Base-by-base conservation (phyloP, 2,113 vertebrate genomes). In the Bos indicus region DNA sequence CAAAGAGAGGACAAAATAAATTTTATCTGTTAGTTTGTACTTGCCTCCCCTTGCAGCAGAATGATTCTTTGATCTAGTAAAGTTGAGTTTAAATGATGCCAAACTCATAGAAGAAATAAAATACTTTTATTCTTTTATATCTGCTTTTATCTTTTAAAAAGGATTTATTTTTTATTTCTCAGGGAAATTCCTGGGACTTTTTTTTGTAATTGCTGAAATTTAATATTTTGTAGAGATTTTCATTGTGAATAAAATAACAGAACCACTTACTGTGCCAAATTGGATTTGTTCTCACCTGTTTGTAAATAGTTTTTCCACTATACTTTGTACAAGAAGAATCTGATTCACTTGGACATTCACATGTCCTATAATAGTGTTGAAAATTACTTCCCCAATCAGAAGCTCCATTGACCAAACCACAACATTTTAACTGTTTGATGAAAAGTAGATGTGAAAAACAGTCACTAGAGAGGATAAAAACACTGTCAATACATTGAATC, bases 361-460 rank as follows among this genome's bases (percentile, higher is more conserved):
- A 99, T 2, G 92, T 57, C 1, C 67, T 3, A 7, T 1, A 3
- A 48, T 1, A 0, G 0, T 1, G 0, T 6, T 64, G 0, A 92
- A 97, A 96, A 92, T 98, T 98, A 0, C 0, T 1, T 95, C 98
- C 98, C 99, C 99, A 99, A 30, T 99, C 99, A 23, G 0, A 0
- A 95, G 64, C 1, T 85, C 99, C 99, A 0, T 94, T 3, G 33
- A 97, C 0, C 91, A 99, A 92, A 90, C 99, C 99, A 7, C 99
- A 99, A 51, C 99, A 99, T 10, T 98, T 46, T 33, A 94, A 60
- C 99, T 99, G 77, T 80, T 98, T 90, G 57, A 95, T 89, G 90
- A 43, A 88, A 98, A 51, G 48, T 30, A 98, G 87, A 93, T 52
- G 16, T 51, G 4, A 90, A 26, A 92, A 95, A 3, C 85, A 11